Base-by-base conservation (phyloP, 2,797 vertebrate species). In the Xenops minutus region DNA sequence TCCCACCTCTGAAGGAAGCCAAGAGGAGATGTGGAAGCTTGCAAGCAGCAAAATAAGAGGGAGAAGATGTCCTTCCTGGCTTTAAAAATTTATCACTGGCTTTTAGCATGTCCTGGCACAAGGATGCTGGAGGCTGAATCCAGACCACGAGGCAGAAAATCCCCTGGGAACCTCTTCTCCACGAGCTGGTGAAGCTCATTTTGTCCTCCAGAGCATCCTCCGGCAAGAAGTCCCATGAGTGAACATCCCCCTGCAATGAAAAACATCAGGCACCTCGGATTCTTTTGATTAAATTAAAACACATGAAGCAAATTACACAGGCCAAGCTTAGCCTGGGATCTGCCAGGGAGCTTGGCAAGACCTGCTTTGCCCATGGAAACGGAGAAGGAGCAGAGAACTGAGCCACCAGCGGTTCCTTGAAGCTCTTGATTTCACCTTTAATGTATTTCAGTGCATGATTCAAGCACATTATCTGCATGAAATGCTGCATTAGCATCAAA, bases 401-500 rank as follows among this genome's bases (percentile, higher is more conserved):
- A 72, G 63, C 69, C 69, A 39, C 79, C 79, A 71, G 49, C 12
- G 18, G 54, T 77, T 83, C 89, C 85, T 48, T 52, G 49, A 46
- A 89, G 83, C 86, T 85, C 79, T 54, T 26, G 82, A 63, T 91
- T 92, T 93, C 91, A 93, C 92, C 92, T 92, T 89, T 86, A 80
- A 92, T 89, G 73, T 86, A 59, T 89, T 93, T 88, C 95, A 71
- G 85, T 1, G 19, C 75, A 27, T 51, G 93, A 93, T 88, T 79
- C 91, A 73, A 92, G 89, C 85, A 83, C 74, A 82, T 93, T 88
- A 94, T 92, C 94, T 92, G 95, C 95, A 94, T 94, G 95, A 95
- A 95, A 96, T 89, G 93, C 93, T 94, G 79, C 89, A 96, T 96
- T 95, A 95, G 94, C 96, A 96, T 96, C 94, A 95, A 92, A 96